A percentile compares a stretch with the other conserved stretches of the same genome.
These are phyloP conservation scores for Drosophila ogumai DNA, from an alignment of 1,140 invertebrate genomes.

Conservation along the genomic window DNA sequence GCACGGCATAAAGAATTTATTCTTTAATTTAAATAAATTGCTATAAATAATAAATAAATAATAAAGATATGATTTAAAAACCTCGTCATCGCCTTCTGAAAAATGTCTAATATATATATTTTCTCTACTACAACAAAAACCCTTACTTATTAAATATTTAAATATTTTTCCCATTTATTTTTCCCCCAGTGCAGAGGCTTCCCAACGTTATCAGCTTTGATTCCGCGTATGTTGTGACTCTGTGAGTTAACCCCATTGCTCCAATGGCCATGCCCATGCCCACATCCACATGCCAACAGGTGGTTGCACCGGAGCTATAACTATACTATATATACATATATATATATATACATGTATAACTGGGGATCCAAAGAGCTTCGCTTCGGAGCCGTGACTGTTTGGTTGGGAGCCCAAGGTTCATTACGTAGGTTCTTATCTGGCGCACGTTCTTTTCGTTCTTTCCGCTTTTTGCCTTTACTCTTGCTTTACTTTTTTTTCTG, in stretches of 20 bases:
- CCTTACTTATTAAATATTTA: background rate
- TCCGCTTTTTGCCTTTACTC: conserved; percentile 35
- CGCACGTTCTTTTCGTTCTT: conserved; percentile 58
- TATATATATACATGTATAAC: background rate
- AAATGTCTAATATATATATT: background rate
- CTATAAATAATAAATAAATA: no score
- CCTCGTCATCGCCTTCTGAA: no score
- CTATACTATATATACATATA: conserved; percentile 2
- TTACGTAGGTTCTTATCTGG: conserved; percentile 73
- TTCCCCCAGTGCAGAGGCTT: conserved; percentile 23
- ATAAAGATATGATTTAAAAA: no score
- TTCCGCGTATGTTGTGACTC: conserved; percentile 54
- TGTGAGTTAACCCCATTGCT: conserved; percentile 35
- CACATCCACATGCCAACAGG: conserved; percentile 57
- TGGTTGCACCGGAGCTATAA: conserved; percentile 67
- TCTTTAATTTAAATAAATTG: no score
- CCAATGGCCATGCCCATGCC: conserved; percentile 24
- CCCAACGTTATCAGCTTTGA: conserved; percentile 42
- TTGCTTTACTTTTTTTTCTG: conserved; percentile 6
- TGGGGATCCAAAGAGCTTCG: conserved; percentile 1
- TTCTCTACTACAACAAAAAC: background rate
- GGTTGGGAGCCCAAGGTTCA: conserved; percentile 62
- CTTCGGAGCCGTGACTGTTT: conserved; percentile 22
- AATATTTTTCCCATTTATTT: background rate
- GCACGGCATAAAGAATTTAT: no score